Conservation (phyloP, 1,140 invertebrate genomes). For the Metopolophium dirhodum region DNA sequence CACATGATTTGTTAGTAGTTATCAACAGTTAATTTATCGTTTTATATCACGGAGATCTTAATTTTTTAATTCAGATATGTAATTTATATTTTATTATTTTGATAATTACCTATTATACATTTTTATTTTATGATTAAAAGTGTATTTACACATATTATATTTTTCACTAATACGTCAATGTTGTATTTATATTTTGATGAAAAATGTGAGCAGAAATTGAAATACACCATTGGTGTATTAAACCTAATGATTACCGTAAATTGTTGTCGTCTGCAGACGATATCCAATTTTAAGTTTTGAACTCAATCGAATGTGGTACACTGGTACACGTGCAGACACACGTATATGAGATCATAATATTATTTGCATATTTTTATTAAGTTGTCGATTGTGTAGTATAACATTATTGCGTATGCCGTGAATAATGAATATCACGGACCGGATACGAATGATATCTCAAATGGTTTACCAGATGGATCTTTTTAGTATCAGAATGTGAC, state of each 20-base stretch:
- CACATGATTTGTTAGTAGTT: neutral
- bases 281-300: neutral
- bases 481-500: neutral
- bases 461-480: neutral
- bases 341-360: neutral
- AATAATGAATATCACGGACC: neutral
- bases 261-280: neutral
- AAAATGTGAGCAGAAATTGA: neutral
- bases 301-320: neutral
- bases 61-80: too few species aligned
- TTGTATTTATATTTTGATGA: neutral
- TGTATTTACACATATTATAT: neutral
- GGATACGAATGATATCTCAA: neutral
- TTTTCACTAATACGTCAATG: neutral
- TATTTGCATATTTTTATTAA: neutral
- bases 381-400: neutral
- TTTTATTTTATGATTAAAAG: neutral
- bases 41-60: too few species aligned
- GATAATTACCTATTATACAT: too few species aligned
- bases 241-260: neutral
- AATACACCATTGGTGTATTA: neutral
- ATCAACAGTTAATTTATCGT: neutral
- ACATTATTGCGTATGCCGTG: neutral
- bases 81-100: too few species aligned
- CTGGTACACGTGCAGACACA: neutral